Conservation (phyloP, 2,113 vertebrate species). For the Oreotrochilus melanogaster region DNA sequence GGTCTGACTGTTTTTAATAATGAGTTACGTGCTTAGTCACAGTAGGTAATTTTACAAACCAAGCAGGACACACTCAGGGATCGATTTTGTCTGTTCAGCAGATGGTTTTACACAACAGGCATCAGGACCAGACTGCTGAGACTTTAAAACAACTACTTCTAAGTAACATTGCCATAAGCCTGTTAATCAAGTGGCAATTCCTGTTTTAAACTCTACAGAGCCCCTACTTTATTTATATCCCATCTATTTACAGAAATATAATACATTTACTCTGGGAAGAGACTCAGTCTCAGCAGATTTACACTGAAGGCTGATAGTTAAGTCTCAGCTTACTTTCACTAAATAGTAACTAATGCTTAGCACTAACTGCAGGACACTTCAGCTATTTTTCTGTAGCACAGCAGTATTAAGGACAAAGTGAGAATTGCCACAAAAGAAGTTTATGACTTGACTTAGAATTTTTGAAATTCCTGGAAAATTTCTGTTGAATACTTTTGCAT, state of each 20-base stretch:
- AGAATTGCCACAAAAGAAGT: neutral
- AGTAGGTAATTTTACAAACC: slow-evolving; percentile 60
- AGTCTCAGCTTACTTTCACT: neutral
- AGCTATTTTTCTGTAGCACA: neutral
- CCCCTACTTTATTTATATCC: slow-evolving; percentile 40
- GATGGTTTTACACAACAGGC: slow-evolving; percentile 52
- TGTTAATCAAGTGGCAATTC: slow-evolving; percentile 43
- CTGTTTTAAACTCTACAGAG: slow-evolving; percentile 34
- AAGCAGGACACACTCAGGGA: slow-evolving; percentile 32
- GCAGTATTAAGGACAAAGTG: neutral
- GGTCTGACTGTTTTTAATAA: slow-evolving; percentile 70
- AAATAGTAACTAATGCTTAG: neutral
- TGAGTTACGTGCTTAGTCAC: slow-evolving; percentile 55
- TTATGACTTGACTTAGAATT: neutral
- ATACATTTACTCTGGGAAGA: slow-evolving; percentile 37
- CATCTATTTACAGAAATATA: slow-evolving; percentile 17
- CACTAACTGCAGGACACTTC: neutral
- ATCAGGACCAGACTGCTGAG: slow-evolving; percentile 42
- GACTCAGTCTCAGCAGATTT: neutral
- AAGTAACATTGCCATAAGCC: slow-evolving; percentile 46
- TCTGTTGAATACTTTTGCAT: neutral
- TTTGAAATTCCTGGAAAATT: neutral
- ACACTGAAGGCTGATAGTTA: neutral
- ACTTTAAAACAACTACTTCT: slow-evolving; percentile 55
- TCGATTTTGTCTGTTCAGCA: slow-evolving; percentile 53